These are phyloP conservation scores for Branchinecta sandiegonensis DNA, from an alignment of 2,888 invertebrate species.

Conservation along the genomic window DNA sequence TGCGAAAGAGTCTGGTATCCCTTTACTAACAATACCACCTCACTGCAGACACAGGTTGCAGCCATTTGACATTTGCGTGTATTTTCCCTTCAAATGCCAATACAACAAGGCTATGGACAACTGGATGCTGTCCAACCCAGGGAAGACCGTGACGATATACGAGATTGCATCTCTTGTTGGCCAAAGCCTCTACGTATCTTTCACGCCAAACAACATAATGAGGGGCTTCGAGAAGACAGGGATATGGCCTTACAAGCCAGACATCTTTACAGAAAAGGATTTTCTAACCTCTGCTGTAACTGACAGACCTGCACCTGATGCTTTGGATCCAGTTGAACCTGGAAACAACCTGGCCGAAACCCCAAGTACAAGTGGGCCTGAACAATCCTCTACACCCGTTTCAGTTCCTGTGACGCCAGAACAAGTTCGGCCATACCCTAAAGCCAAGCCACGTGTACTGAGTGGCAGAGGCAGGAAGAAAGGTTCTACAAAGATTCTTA, in stretches of 20 bases:
- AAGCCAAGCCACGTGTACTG: too few relatives aligned
- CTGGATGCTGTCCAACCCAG: conserved; percentile 33
- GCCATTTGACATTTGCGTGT: conserved; percentile 31
- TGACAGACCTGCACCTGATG: conserved; percentile 25
- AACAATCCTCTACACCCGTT: too few relatives aligned
- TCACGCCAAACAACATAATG: conserved; percentile 34
- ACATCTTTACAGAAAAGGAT: conserved; percentile 31
- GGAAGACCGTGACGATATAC: conserved; percentile 34
- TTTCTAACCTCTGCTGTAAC: conserved; percentile 30
- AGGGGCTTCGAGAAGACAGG: conserved; percentile 32
- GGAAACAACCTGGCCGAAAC: conserved; percentile 8
- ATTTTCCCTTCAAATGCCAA: conserved; percentile 30
- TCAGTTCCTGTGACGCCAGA: too few relatives aligned
- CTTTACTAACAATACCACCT: conserved; percentile 34
- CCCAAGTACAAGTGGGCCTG: conserved; percentile 3
- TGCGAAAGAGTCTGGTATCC: conserved; percentile 33
- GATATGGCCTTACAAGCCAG: conserved; percentile 31
- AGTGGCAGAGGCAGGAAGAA: too few relatives aligned
- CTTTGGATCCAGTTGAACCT: conserved; percentile 9
- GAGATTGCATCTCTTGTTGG: conserved; percentile 33
- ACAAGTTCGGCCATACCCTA: too few relatives aligned
- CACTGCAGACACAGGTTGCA: conserved; percentile 35
- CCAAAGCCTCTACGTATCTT: conserved; percentile 31
- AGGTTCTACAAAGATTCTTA: too few relatives aligned
- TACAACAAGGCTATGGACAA: conserved; percentile 31